Evolutionary conservation across 2,113 vertebrate species (phyloP).

Genomic region (Turnix velox): DNA sequence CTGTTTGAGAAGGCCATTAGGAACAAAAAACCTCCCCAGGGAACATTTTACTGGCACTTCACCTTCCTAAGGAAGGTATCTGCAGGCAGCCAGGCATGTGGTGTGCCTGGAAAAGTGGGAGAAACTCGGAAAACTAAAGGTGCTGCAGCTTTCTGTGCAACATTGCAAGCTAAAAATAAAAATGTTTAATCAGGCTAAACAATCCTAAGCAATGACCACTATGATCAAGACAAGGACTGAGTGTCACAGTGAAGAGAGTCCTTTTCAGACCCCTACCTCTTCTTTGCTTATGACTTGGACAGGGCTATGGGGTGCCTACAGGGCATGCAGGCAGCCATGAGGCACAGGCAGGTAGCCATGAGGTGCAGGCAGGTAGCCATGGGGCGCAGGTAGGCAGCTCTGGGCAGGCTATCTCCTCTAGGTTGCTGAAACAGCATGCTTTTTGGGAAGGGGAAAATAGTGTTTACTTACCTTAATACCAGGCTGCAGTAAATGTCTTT

Average conservation of each 20-base stretch:
- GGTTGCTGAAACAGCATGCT: not conserved
- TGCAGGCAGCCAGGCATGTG: not conserved
- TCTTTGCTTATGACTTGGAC: not conserved
- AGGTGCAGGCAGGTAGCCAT: no score
- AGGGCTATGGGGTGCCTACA: not conserved
- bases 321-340: no score
- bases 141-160: not conserved
- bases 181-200: not conserved
- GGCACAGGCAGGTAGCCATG: no score
- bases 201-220: not conserved
- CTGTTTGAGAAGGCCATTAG: not conserved
- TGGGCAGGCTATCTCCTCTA: not conserved
- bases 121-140: not conserved
- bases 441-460: not conserved
- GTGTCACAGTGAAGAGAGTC: not conserved
- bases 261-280: not conserved
- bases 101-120: not conserved
- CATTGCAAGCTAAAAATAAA: not conserved
- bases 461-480: slow-evolving; percentile 40
- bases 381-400: no score
- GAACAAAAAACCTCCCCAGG: not conserved
- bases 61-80: not conserved
- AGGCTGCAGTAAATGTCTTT: slow-evolving; percentile 40
- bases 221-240: not conserved
- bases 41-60: not conserved